These are phyloP conservation scores for Mythimna impura DNA, from an alignment of 2,888 invertebrate species.

Conservation along the genomic window DNA sequence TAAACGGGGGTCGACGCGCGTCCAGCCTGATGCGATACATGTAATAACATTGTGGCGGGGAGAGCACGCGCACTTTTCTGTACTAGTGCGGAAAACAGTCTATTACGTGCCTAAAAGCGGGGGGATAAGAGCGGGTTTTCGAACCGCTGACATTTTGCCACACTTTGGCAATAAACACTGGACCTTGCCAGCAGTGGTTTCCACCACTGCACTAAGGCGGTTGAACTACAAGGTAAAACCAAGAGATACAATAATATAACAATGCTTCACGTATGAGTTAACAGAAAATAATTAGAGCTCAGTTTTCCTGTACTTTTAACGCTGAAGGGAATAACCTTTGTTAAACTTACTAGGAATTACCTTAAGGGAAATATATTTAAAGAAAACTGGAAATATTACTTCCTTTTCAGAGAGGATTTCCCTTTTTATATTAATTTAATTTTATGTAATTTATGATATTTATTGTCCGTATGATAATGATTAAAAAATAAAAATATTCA, in stretches of 20 bases:
- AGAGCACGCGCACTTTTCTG: no score
- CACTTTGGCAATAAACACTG: conserved; percentile 11
- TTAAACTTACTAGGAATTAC: background rate
- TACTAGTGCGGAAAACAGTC: no score
- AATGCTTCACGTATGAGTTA: background rate
- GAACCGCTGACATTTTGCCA: background rate
- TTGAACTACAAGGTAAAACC: conserved; percentile 10
- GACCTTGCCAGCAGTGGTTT: conserved; percentile 9
- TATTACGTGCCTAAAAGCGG: no score
- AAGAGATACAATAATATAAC: background rate
- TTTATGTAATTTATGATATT: no score
- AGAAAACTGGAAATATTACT: background rate
- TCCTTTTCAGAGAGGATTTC: background rate
- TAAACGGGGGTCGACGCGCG: no score
- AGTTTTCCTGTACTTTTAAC: conserved; percentile 12
- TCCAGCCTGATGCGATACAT: no score
- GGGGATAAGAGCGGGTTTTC: no score
- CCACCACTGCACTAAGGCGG: background rate
- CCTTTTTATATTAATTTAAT: background rate
- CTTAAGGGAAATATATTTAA: background rate
- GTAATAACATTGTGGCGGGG: no score
- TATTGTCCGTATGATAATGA: no score
- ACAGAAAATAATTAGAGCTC: background rate
- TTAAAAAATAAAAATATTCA: no score
- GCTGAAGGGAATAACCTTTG: conserved; percentile 24